A percentile compares a stretch with the other conserved stretches of the same genome.
phyloP scores from a whole-genome alignment of 2,888 invertebrate genomes.

The Lithophane semibrunnea region DNA sequence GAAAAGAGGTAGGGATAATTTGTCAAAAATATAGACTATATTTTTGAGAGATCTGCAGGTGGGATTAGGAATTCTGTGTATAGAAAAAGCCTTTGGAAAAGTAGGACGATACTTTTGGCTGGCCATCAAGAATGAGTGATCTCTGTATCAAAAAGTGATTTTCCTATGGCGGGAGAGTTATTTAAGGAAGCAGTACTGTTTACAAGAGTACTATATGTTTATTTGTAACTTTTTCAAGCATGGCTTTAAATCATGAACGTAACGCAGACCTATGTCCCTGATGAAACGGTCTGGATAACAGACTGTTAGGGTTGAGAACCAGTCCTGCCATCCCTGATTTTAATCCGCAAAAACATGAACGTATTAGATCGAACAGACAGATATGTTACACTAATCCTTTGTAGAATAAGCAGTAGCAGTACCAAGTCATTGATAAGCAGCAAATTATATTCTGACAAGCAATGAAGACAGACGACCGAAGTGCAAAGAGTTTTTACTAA shows the following conservation, averaged over 20 bases:
- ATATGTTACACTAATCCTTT: slow-evolving; percentile 55
- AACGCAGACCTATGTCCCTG: not conserved
- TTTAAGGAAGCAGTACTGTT: slow-evolving; percentile 13
- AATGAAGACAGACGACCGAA: slow-evolving; percentile 39
- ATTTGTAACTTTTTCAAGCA: slow-evolving; percentile 1
- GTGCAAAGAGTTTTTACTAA: slow-evolving; percentile 37
- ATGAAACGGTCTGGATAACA: slow-evolving; percentile 4
- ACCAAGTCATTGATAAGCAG: slow-evolving; percentile 25
- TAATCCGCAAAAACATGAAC: slow-evolving; percentile 52
- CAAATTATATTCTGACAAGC: slow-evolving; percentile 52
- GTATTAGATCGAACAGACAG: slow-evolving; percentile 44
- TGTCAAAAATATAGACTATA: not conserved
- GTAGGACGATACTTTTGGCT: slow-evolving; percentile 23
- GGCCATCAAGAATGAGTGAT: slow-evolving; percentile 17
- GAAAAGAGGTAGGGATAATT: not conserved
- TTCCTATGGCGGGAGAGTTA: slow-evolving; percentile 17
- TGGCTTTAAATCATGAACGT: not conserved
- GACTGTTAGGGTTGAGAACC: not conserved
- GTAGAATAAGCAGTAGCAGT: slow-evolving; percentile 28
- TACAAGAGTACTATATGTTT: not conserved
- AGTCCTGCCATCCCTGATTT: slow-evolving; percentile 32
- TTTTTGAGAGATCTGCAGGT: not conserved
- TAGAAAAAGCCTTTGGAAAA: slow-evolving; percentile 10
- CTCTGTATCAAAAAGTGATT: slow-evolving; percentile 16
- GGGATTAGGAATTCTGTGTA: not conserved